phyloP scores from a whole-genome alignment of 2,888 invertebrate genomes.

The Myopa tessellatipennis region DNA sequence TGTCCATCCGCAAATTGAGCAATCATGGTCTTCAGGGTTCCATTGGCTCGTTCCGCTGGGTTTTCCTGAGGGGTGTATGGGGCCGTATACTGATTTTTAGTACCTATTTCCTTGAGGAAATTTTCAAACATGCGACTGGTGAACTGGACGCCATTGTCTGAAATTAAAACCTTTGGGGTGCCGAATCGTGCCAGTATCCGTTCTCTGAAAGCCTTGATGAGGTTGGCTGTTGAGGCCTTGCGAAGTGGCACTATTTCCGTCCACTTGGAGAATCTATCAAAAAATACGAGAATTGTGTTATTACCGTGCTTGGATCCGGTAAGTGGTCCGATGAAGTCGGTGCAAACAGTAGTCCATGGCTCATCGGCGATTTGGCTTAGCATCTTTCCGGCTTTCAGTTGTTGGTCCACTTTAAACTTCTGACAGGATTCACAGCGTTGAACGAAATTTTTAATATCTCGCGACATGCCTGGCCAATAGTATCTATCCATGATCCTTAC shows the following conservation, averaged over 20 bases:
- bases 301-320: background rate
- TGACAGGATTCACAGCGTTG: background rate
- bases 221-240: background rate
- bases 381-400: background rate
- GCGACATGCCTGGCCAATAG: constrained; percentile 1
- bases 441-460: background rate
- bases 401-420: background rate
- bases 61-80: constrained; percentile 28
- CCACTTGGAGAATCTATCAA: background rate
- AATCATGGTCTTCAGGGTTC: constrained; percentile 19
- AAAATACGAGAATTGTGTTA: background rate
- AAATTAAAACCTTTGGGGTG: constrained; percentile 15
- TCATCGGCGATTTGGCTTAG: background rate
- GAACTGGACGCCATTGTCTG: constrained; percentile 27
- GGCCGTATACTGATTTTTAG: constrained; percentile 22
- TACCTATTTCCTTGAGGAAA: constrained; percentile 11
- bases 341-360: background rate
- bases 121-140: constrained; percentile 1
- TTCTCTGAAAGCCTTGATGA: constrained; percentile 1
- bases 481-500: too few relatives aligned
- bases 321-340: background rate
- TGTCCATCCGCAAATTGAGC: background rate
- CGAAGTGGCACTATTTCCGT: background rate
- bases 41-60: constrained; percentile 10
- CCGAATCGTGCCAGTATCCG: constrained; percentile 22